Evolutionary conservation across 1,140 invertebrate species (phyloP).

Genomic region (Phortica variegata): DNA sequence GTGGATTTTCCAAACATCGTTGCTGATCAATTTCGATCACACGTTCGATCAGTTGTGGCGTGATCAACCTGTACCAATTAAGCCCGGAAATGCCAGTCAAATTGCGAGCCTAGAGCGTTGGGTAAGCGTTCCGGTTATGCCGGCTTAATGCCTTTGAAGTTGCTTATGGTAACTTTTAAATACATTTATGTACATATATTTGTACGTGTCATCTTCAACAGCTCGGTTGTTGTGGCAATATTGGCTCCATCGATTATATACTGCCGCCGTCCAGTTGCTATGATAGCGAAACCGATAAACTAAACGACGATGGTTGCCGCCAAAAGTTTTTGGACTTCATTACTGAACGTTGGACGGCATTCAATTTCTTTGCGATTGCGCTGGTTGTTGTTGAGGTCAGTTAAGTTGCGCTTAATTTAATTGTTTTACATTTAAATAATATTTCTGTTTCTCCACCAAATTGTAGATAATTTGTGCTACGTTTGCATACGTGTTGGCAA

Average conservation of each 20-base stretch:
- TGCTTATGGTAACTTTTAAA: not conserved
- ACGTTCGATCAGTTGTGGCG: constrained; percentile 45
- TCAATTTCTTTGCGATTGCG: constrained; percentile 36
- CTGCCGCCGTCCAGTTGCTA: constrained; percentile 56
- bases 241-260: constrained; percentile 57
- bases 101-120: constrained; percentile 44
- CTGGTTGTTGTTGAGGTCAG: constrained; percentile 41
- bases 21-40: constrained; percentile 46
- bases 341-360: constrained; percentile 34
- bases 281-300: constrained; percentile 30
- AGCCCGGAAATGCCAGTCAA: constrained; percentile 43
- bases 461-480: constrained; percentile 41
- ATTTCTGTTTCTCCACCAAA: no score
- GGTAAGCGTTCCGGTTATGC: constrained; percentile 26
- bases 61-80: constrained; percentile 41
- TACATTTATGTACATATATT: not conserved
- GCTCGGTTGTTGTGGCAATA: constrained; percentile 67
- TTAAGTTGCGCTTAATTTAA: not conserved
- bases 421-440: not conserved
- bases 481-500: constrained; percentile 43
- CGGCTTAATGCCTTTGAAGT: not conserved
- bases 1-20: constrained; percentile 43
- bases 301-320: constrained; percentile 53
- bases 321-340: constrained; percentile 46
- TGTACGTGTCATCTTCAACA: constrained; percentile 28